phyloP scores from a whole-genome alignment of 2,113 vertebrate genomes.

The Catharus fuscescens region DNA sequence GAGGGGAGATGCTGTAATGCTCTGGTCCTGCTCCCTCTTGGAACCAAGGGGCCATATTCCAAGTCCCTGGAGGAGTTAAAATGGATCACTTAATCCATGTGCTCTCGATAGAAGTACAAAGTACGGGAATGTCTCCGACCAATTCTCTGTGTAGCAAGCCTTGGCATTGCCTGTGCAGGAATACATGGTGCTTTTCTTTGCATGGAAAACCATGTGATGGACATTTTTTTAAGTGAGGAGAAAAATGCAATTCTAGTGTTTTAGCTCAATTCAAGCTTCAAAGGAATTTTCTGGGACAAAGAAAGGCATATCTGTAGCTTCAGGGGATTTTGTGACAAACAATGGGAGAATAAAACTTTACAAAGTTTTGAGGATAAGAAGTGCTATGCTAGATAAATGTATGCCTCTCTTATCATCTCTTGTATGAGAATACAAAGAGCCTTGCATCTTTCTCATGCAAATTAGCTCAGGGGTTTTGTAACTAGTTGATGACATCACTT shows the following conservation, averaged over 20 bases:
- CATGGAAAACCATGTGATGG: neutral
- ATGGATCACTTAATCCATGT: neutral
- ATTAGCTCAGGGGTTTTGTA: conserved; percentile 24
- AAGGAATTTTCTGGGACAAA: conserved; percentile 51
- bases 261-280: conserved; percentile 43
- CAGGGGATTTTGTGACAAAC: conserved; percentile 37
- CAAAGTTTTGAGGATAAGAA: conserved; percentile 17
- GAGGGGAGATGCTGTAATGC: neutral
- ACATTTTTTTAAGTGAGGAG: neutral
- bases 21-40: neutral
- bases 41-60: neutral
- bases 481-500: neutral
- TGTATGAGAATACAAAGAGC: neutral
- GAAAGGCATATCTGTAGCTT: neutral
- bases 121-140: neutral
- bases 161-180: neutral
- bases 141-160: neutral
- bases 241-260: neutral
- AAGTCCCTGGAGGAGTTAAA: neutral
- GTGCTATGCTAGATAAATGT: neutral
- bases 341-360: conserved; percentile 28
- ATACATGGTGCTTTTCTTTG: neutral
- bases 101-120: neutral
- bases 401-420: neutral
- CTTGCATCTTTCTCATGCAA: conserved; percentile 10